Percentiles rank a stretch among this genome's conserved stretches.
Evolutionary conservation across 1,140 invertebrate species (phyloP).

Genomic region (Drosophila sp.): DNA sequence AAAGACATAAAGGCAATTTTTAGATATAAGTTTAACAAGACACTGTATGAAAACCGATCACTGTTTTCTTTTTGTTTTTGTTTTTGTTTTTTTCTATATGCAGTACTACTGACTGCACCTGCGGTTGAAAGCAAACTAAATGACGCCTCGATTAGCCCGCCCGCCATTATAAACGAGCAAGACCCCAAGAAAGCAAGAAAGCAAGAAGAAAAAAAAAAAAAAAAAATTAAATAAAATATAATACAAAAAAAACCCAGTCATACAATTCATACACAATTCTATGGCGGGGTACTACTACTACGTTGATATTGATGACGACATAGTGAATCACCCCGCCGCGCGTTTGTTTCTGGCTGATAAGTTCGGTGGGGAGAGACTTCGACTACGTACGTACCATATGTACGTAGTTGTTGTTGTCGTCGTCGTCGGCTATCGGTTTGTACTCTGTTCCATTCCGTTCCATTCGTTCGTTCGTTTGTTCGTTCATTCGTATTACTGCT

Average conservation of each 20-base stretch:
- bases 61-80: background rate
- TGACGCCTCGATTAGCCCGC: conserved; percentile 41
- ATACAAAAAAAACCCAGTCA: conserved; percentile 34
- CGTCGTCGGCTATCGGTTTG: background rate
- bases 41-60: background rate
- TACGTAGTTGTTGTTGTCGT: background rate
- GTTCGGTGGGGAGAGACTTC: conserved; percentile 14
- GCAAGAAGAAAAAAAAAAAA: background rate
- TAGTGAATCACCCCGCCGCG: conserved; percentile 33
- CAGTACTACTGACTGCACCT: conserved; percentile 62
- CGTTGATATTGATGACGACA: conserved; percentile 44
- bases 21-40: too few relatives aligned
- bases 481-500: background rate
- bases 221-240: conserved; percentile 19
- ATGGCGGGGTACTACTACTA: conserved; percentile 7
- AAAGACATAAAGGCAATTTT: conserved; percentile 33
- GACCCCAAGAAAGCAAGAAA: conserved; percentile 19
- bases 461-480: too few relatives aligned
- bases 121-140: conserved; percentile 67
- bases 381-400: conserved; percentile 6
- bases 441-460: conserved; percentile 6
- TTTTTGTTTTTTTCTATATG: background rate
- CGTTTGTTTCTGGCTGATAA: conserved; percentile 36
- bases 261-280: conserved; percentile 31
- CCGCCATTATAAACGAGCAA: conserved; percentile 60